Conservation (phyloP, 1,140 invertebrate species). For the Planococcus citri region DNA sequence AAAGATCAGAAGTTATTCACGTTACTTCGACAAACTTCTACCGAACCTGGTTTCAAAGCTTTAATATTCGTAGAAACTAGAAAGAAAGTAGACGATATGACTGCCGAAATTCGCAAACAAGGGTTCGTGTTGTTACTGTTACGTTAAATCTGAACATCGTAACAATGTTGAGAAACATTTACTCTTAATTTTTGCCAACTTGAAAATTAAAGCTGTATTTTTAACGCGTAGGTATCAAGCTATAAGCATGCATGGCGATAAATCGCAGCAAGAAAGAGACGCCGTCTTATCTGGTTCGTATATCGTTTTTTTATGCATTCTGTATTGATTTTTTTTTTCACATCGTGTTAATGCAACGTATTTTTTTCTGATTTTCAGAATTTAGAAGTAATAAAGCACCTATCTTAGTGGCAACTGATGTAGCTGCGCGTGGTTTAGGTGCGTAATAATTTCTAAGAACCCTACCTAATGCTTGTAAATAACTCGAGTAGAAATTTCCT, state of each 20-base stretch:
- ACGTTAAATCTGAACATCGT: too few species aligned
- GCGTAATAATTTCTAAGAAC: neutral
- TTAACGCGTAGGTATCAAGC: conserved; percentile 39
- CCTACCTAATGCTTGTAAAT: too few species aligned
- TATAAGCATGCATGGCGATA: conserved; percentile 93
- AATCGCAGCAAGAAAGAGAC: conserved; percentile 92
- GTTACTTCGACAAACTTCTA: conserved; percentile 22
- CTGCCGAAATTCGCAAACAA: conserved; percentile 54
- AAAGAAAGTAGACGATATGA: conserved; percentile 88
- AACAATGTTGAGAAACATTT: too few species aligned
- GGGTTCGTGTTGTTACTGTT: conserved; percentile 20
- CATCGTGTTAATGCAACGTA: too few species aligned
- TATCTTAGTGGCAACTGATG: conserved; percentile 97
- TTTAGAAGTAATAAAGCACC: conserved; percentile 84
- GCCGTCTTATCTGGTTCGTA: conserved; percentile 58
- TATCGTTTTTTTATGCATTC: neutral
- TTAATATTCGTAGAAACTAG: conserved; percentile 98
- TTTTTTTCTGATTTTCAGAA: conserved; percentile 39
- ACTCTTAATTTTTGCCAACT: too few species aligned
- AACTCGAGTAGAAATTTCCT: too few species aligned
- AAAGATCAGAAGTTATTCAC: conserved; percentile 44
- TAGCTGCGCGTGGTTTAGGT: conserved; percentile 88
- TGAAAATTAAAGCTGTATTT: too few species aligned
- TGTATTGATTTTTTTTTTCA: neutral
- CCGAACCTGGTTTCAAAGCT: conserved; percentile 31